These are phyloP conservation scores for Daubentonia madagascariensis DNA, from an alignment of 2,113 vertebrate genomes.

Conservation along the genomic window DNA sequence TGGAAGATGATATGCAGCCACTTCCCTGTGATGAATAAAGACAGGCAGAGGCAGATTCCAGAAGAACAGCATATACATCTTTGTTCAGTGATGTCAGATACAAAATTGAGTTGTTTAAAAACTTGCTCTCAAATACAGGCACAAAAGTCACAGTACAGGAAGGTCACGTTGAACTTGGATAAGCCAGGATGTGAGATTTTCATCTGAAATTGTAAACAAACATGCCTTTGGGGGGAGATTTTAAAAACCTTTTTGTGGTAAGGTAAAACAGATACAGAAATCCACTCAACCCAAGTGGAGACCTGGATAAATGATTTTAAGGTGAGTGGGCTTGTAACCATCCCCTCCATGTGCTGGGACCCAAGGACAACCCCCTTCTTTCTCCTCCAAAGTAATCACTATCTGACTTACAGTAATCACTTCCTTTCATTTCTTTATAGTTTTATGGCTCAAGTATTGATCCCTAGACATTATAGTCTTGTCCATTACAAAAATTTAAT, in stretches of 20 bases:
- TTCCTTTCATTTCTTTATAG: neutral
- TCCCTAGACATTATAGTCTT: neutral
- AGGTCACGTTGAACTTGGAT: neutral
- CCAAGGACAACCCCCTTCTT: neutral
- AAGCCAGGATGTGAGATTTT: neutral
- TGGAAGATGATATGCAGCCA: constrained; percentile 23
- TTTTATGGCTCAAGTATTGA: neutral
- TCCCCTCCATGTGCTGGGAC: neutral
- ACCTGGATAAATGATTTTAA: neutral
- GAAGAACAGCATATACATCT: constrained; percentile 10
- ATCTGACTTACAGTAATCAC: neutral
- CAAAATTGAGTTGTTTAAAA: constrained; percentile 10
- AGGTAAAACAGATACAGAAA: neutral
- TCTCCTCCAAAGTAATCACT: too few relatives aligned
- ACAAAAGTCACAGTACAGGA: neutral
- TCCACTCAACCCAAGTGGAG: neutral
- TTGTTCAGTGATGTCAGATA: constrained; percentile 24
- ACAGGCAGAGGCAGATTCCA: neutral
- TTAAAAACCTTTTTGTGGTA: neutral
- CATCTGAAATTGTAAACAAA: neutral
- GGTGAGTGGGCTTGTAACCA: neutral
- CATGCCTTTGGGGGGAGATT: neutral
- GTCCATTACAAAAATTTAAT: neutral
- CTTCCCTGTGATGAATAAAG: constrained; percentile 12
- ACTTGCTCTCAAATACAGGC: neutral